phyloP scores from a whole-genome alignment of 2,888 invertebrate species.

The Lepidochitona cinerea region DNA sequence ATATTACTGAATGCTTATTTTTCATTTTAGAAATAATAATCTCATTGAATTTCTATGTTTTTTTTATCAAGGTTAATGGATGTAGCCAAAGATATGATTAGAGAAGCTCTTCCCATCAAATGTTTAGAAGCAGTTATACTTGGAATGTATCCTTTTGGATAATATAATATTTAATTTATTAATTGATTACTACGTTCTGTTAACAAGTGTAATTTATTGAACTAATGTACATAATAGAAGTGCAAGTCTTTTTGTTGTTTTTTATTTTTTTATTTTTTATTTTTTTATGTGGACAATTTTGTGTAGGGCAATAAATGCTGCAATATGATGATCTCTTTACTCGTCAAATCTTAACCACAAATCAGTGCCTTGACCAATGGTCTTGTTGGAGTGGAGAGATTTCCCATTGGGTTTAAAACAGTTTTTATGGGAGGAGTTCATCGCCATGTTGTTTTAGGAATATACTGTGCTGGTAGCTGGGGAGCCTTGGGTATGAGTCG shows the following conservation, averaged over 20 bases:
- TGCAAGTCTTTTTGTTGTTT: too few relatives aligned
- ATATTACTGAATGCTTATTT: too few relatives aligned
- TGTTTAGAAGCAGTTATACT: slow-evolving; percentile 71
- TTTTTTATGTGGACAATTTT: too few relatives aligned
- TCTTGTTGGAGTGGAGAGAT: slow-evolving; percentile 67
- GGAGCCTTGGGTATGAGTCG: slow-evolving; percentile 71
- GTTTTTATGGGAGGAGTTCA: slow-evolving; percentile 62
- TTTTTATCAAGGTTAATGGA: slow-evolving; percentile 66
- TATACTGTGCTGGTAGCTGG: slow-evolving; percentile 66
- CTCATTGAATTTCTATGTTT: too few relatives aligned
- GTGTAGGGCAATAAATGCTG: too few relatives aligned
- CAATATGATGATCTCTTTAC: too few relatives aligned
- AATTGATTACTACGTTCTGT: too few relatives aligned
- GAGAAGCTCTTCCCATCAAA: slow-evolving; percentile 71
- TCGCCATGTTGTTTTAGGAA: slow-evolving; percentile 70
- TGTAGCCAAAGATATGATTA: slow-evolving; percentile 69
- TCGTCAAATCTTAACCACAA: not conserved
- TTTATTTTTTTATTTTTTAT: too few relatives aligned
- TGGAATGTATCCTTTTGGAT: slow-evolving; percentile 69
- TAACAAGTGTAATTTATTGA: too few relatives aligned
- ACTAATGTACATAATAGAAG: too few relatives aligned
- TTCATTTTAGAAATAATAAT: too few relatives aligned
- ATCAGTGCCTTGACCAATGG: slow-evolving; percentile 69
- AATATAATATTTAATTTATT: too few relatives aligned
- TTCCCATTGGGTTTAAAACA: slow-evolving; percentile 70